Percentiles rank a stretch among this genome's conserved stretches.
Conservation (phyloP, 2,888 invertebrate species). For the Halictus quadricinctus region DNA sequence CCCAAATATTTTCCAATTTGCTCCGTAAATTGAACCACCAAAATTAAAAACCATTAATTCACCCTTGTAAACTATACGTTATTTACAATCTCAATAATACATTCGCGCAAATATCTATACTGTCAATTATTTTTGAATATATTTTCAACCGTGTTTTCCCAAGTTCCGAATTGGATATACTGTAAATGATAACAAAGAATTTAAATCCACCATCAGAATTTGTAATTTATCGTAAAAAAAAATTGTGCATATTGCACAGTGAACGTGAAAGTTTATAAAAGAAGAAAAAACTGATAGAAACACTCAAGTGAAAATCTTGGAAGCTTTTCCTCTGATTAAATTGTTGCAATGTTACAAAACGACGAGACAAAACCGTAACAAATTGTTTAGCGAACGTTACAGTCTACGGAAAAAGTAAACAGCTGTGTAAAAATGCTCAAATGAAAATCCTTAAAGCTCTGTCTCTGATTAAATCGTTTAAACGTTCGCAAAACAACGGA, state of each 20-base stretch:
- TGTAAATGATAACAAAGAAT: neutral
- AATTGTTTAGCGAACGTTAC: too few species aligned
- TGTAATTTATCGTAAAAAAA: neutral
- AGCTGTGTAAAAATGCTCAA: too few species aligned
- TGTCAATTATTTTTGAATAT: neutral
- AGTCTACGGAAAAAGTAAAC: too few species aligned
- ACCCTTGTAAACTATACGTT: neutral
- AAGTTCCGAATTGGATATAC: neutral
- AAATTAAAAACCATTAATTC: neutral
- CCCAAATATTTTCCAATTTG: neutral
- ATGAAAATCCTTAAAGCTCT: too few species aligned
- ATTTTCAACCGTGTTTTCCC: neutral
- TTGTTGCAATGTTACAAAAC: too few species aligned
- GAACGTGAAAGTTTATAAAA: neutral
- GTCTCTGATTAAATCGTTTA: too few species aligned
- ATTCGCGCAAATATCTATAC: neutral
- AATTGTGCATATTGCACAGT: neutral
- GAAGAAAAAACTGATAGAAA: neutral
- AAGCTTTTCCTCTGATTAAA: too few species aligned
- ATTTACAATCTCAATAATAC: neutral
- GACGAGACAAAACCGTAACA: too few species aligned
- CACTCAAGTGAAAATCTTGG: too few species aligned
- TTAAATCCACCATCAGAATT: too few species aligned
- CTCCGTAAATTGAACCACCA: neutral
- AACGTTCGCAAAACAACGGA: too few species aligned